Evolutionary conservation across 2,113 vertebrate genomes (phyloP).

Genomic region (Crotalus viridis): DNA sequence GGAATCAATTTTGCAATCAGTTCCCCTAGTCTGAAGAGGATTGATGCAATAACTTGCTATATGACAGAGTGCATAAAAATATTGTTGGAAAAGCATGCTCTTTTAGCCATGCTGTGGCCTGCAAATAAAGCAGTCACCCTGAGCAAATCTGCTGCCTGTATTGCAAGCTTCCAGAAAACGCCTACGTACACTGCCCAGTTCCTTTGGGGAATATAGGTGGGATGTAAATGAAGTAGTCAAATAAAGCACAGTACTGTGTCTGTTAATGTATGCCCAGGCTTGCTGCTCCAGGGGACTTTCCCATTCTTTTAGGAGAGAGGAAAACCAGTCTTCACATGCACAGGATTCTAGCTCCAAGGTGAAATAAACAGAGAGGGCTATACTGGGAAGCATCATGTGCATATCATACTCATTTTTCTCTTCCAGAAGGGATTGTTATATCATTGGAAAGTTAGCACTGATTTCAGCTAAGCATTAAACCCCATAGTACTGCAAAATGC

Average conservation of each 20-base stretch:
- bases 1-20: too few species aligned
- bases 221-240: neutral
- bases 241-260: neutral
- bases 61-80: neutral
- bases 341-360: too few species aligned
- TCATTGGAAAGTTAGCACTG: neutral
- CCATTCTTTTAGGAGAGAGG: neutral
- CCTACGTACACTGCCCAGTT: neutral
- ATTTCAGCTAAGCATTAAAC: neutral
- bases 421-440: neutral
- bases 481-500: neutral
- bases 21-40: neutral
- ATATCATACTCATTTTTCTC: neutral
- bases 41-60: neutral
- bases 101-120: neutral
- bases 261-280: neutral
- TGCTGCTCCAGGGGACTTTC: neutral
- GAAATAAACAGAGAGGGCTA: neutral
- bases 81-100: neutral
- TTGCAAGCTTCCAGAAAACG: neutral
- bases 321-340: neutral
- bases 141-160: neutral
- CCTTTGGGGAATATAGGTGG: neutral
- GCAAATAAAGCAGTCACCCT: neutral
- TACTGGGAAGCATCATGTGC: neutral